Evolutionary conservation across 2,888 invertebrate genomes (phyloP), one percentile per base, ranked within the genome.

Genomic region (Thymelicus lineola): DNA sequence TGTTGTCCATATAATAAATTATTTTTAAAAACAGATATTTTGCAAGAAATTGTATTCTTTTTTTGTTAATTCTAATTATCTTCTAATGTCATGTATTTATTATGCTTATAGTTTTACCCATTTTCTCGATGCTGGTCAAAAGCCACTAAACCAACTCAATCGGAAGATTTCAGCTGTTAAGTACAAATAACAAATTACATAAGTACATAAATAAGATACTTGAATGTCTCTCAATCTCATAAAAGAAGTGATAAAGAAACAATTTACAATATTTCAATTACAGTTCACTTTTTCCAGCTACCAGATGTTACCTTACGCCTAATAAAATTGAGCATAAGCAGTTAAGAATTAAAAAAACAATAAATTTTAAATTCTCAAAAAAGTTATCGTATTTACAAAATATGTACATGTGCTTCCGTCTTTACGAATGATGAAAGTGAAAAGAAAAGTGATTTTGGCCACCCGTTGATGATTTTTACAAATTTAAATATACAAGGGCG

Each of bases 301-400:
- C 83, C 81, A 79, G 76, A 78, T 76, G 79, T 78, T 77, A 78
- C 79, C 87, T 89, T 89, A 88, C 80, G 80, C 83, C 87, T 90
- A 89, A 85, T 86, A 87, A 87, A 91, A 89, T 93, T 93, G 93
- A 93, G 93, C 93, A 91, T 86, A 93, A 91, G 93, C 92, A 89
- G 86, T 88, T 86, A 84, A 87, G 81, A 88, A 85, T n/a, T 86
- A 87, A 86, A 80, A 81, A 85, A 78, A 80, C 77, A 83, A 87
- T 83, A 84, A 86, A 81, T 83, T 88, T 81, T 77, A 85, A 83
- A 82, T 82, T 81, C 76, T 84, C 84, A 87, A 91, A 90, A 90
- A 85, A 81, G 78, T 77, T 81, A 77, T 82, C 80, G 75, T 92
- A 93, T 93, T 90, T 93, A 93, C 93, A 93, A 86, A 90, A 80